Evolutionary conservation across 2,113 vertebrate species (phyloP).

Genomic region (Aix galericulata): DNA sequence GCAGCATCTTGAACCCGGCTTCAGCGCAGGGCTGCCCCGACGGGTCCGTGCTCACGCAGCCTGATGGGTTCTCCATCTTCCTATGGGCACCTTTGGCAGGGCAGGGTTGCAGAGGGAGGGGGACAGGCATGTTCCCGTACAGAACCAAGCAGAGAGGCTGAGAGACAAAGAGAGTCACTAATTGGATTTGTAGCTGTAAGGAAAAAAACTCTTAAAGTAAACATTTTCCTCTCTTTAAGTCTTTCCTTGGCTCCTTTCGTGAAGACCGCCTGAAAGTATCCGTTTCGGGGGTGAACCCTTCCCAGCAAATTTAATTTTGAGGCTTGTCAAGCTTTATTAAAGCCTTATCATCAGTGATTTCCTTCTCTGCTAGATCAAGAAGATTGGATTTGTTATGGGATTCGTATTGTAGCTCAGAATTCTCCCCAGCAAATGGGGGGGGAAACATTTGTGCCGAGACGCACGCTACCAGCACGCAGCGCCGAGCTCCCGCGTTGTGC

Average conservation of each 20-base stretch:
- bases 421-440: background rate
- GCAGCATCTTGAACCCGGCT: background rate
- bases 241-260: constrained; percentile 1
- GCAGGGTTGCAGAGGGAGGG: background rate
- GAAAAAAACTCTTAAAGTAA: background rate
- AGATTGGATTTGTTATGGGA: constrained; percentile 57
- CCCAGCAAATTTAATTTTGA: constrained; percentile 67
- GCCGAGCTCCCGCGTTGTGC: rapidly evolving
- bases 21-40: background rate
- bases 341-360: constrained; percentile 66
- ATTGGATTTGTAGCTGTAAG: constrained; percentile 59
- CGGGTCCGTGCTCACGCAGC: background rate
- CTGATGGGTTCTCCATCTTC: background rate
- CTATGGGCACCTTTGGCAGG: constrained; percentile 11
- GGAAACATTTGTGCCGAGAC: background rate
- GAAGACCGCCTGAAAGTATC: constrained; percentile 32
- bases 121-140: background rate
- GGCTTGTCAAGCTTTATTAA: constrained; percentile 70
- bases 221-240: constrained; percentile 39
- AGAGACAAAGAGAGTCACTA: constrained; percentile 29
- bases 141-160: background rate
- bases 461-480: background rate
- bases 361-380: constrained; percentile 63
- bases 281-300: constrained; percentile 53
- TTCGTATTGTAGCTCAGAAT: background rate